phyloP scores from a whole-genome alignment of 37 sponge, comb jelly and placozoan species.

The Hormiphora californensis region DNA sequence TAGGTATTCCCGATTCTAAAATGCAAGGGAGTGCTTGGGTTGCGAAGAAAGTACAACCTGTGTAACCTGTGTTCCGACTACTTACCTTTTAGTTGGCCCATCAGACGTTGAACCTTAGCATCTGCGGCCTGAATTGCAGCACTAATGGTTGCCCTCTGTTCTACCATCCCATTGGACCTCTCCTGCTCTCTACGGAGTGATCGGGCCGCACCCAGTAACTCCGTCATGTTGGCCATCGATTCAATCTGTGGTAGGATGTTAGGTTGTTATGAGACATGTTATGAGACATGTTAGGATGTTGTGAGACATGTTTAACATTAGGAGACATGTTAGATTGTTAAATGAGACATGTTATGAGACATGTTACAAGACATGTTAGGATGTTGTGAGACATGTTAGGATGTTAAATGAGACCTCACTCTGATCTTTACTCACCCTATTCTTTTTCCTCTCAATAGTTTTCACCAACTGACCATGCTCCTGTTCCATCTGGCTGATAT shows the following conservation, averaged over 20 bases:
- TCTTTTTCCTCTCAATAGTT: slow-evolving; percentile 49
- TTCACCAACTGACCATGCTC: slow-evolving; percentile 81
- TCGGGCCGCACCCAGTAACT: slow-evolving; percentile 68
- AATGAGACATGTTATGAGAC: background rate
- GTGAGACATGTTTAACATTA: too few relatives aligned
- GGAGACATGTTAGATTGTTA: background rate
- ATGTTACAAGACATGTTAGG: background rate
- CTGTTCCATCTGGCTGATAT: slow-evolving; percentile 95
- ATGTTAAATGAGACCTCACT: background rate
- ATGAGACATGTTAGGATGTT: background rate
- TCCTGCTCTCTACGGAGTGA: slow-evolving; percentile 66
- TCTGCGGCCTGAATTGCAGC: slow-evolving; percentile 65
- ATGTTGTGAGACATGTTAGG: background rate
- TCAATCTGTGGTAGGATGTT: slow-evolving; percentile 36
- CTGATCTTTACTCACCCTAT: background rate
- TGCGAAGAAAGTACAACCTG: too few relatives aligned
- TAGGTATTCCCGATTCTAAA: too few relatives aligned
- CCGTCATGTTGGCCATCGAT: slow-evolving; percentile 58
- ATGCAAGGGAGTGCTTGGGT: too few relatives aligned
- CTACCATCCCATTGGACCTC: slow-evolving; percentile 57
- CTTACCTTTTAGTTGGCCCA: slow-evolving; percentile 62
- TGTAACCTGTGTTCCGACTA: too few relatives aligned
- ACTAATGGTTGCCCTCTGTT: slow-evolving; percentile 68
- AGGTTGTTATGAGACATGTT: background rate
- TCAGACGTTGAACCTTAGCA: slow-evolving; percentile 60